Evolutionary conservation across 2,797 vertebrate species (phyloP).

Genomic region (Enteromius anoplus): DNA sequence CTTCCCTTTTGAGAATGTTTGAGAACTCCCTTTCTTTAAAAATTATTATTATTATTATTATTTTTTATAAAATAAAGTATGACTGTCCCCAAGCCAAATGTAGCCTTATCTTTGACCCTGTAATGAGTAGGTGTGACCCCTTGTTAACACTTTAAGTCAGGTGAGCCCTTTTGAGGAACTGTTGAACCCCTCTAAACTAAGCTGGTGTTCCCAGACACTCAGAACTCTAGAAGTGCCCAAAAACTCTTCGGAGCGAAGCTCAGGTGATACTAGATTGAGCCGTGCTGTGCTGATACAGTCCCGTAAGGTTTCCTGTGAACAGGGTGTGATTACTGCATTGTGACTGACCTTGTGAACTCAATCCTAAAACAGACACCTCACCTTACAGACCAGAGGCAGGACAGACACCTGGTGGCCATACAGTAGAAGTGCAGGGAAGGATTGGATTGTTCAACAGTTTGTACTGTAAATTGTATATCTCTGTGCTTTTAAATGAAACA

Average conservation of each 20-base stretch:
- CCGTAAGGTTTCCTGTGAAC: slow-evolving; percentile 20
- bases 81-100: neutral
- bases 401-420: slow-evolving; percentile 59
- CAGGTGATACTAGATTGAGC: slow-evolving; percentile 32
- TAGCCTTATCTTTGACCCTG: slow-evolving; percentile 35
- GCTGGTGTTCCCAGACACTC: slow-evolving; percentile 7
- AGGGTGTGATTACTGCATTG: slow-evolving; percentile 39
- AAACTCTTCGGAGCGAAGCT: slow-evolving; percentile 12
- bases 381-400: slow-evolving; percentile 42
- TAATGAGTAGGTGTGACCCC: neutral
- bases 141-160: neutral
- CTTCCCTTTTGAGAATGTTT: neutral
- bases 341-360: slow-evolving; percentile 51
- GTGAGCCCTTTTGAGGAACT: neutral
- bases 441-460: slow-evolving; percentile 1
- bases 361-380: slow-evolving; percentile 38
- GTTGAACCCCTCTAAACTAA: neutral
- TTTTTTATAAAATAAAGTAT: neutral
- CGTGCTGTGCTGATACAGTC: slow-evolving; percentile 26
- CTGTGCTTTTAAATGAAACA: slow-evolving; percentile 14
- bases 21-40: neutral
- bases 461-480: neutral
- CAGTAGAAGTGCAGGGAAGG: slow-evolving; percentile 27
- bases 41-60: neutral
- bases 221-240: neutral